These are phyloP conservation scores for Harpalus rufipes DNA, from an alignment of 2,888 invertebrate species.

Conservation along the genomic window DNA sequence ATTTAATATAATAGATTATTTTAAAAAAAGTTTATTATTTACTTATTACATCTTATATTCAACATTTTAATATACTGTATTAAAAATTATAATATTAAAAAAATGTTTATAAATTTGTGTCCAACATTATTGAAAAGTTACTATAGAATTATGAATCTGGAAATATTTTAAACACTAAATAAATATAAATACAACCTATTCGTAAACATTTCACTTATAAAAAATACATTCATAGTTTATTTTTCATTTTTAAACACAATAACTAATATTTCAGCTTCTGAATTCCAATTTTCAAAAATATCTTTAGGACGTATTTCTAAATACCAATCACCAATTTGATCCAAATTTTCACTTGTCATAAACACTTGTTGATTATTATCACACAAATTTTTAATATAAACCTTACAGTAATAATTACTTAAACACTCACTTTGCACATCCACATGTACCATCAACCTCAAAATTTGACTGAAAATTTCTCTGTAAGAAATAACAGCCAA, in stretches of 20 bases:
- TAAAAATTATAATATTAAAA: too few relatives aligned
- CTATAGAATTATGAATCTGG: too few relatives aligned
- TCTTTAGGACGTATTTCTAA: not conserved
- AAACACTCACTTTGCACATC: not conserved
- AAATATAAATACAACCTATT: too few relatives aligned
- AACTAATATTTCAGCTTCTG: not conserved
- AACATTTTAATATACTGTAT: too few relatives aligned
- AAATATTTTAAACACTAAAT: too few relatives aligned
- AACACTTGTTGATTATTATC: not conserved
- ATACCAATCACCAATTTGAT: constrained; percentile 26
- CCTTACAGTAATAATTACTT: constrained; percentile 1
- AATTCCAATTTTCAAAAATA: not conserved
- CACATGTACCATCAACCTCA: not conserved
- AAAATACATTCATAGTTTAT: too few relatives aligned
- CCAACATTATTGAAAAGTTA: too few relatives aligned
- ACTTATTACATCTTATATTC: too few relatives aligned
- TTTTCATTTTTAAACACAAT: not conserved
- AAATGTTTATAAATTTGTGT: too few relatives aligned
- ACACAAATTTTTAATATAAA: not conserved
- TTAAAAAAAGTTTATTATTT: too few relatives aligned
- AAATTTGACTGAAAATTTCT: not conserved
- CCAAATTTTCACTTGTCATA: not conserved
- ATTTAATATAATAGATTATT: too few relatives aligned
- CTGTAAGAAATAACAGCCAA: not conserved
- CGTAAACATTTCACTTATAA: too few relatives aligned